Base-by-base conservation (phyloP, 2,888 invertebrate species). In the Pandemis cinnamomeana region DNA sequence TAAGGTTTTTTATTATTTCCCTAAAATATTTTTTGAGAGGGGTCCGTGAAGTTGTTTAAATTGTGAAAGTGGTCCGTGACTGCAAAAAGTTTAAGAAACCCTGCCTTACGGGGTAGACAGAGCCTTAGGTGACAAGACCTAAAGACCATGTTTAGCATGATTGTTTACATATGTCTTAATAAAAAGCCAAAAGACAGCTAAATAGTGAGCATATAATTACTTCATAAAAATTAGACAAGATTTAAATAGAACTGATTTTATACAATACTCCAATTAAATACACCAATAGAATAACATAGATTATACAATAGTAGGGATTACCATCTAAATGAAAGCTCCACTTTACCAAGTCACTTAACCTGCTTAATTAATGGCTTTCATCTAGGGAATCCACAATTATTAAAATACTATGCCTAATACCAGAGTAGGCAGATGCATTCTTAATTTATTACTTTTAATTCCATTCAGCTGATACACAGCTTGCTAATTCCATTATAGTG, bases 131-230 rank as follows among this genome's bases (percentile, higher is more conserved):
- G n/a, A n/a, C n/a, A n/a, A n/a, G n/a, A n/a, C n/a, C n/a, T n/a
- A n/a, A n/a, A n/a, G n/a, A n/a, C n/a, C n/a, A n/a, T n/a, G n/a
- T n/a, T n/a, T n/a, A n/a, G n/a, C n/a, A n/a, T n/a, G n/a, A n/a
- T n/a, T n/a, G n/a, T n/a, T n/a, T n/a, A 20, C 20, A 20, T 20
- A 20, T 53, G 7, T 15, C 15, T 8, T 53, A 84, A 83, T 81
- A 79, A 85, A 83, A 82, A 79, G 75, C 79, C 64, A 68, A 67
- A 71, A 69, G 84, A 87, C 85, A 87, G 83, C 85, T 88, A 89
- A 86, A 88, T 85, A 89, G 84, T 91, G 90, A 91, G 89, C 89
- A 88, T 90, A 89, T 87, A 87, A 86, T 88, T 76, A 68, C 70
- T 76, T 77, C 70, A 68, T 77, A 85, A 82, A 80, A 74, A 58